Evolutionary conservation across 2,113 vertebrate genomes (phyloP), one percentile per base, ranked within the genome.

Genomic region (Otolemur garnettii): DNA sequence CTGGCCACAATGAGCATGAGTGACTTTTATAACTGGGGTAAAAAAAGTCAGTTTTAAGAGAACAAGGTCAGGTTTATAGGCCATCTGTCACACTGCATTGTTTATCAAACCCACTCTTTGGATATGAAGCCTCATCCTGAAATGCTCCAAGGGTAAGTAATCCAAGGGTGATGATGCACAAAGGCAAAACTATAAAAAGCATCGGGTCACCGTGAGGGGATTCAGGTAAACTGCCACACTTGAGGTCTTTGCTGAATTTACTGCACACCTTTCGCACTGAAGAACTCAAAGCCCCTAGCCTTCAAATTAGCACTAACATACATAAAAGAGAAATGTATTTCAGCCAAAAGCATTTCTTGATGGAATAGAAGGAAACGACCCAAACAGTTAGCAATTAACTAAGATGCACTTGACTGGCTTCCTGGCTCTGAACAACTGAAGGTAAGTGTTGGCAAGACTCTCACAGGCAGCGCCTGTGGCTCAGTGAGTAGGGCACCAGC

Each of bases 211-310:
- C 18, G 18, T 5, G 35, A 69, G 19, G 8, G 17, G 30, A 64
- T 60, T 83, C 30, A 18, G 57, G 35, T 1, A 57, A 14, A 79
- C 15, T 19, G 17, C 59, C 35, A 30, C 6, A 33, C 30, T 26
- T 74, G 66, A 88, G 71, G 35, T 69, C 50, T 93, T 12, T 84
- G n/a, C 7, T 77, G 21, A 62, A 82, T 80, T 96, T 42, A 88
- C 59, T 78, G 82, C 10, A 22, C 62, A 59, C 6, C 19, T 75
- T 38, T 38, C 80, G 22, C 28, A 94, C 38, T 38, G 69, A 7
- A 81, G 33, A 93, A 66, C 15, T 22, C 71, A 68, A 89, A 35
- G n/a, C 62, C 59, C 64, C 60, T 24, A 57, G 87, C 28, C 28
- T 91, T 81, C 55, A 78, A 77, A n/a, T n/a, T 45, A 80, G 55